Evolutionary conservation across 2,888 invertebrate species (phyloP).

Genomic region (Lagria hirta): DNA sequence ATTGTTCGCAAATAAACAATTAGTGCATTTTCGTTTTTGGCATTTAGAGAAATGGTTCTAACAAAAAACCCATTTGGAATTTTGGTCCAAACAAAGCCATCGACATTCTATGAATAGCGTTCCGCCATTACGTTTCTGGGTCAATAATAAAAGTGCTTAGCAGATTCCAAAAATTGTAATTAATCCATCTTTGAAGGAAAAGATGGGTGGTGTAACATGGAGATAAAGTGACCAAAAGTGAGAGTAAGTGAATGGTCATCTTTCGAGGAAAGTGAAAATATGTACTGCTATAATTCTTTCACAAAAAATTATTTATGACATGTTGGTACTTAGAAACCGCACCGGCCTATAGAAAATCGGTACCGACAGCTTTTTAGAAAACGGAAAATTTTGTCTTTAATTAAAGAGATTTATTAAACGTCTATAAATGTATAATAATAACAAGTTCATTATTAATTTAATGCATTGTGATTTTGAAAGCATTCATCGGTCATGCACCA

Average conservation of each 20-base stretch:
- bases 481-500: conserved; percentile 7
- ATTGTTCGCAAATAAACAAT: no score
- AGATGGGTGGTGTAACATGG: conserved; percentile 2
- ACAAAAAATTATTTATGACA: conserved; percentile 13
- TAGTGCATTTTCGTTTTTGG: no score
- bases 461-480: conserved; percentile 6
- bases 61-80: no score
- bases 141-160: conserved; percentile 24
- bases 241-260: conserved; percentile 16
- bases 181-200: conserved; percentile 3
- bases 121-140: conserved; percentile 22
- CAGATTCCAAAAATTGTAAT: conserved; percentile 4
- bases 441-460: conserved; percentile 9
- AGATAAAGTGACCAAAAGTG: conserved; percentile 7
- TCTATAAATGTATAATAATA: conserved; percentile 5
- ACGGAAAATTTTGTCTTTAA: neutral
- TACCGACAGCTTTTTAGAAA: no score
- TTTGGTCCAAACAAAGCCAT: no score
- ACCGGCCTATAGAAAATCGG: no score
- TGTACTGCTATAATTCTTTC: no score
- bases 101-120: conserved; percentile 23
- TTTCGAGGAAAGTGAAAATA: conserved; percentile 21
- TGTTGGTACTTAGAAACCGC: no score
- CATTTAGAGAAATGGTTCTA: no score
- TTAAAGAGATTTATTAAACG: conserved; percentile 2